Base-by-base conservation (phyloP, 1,140 invertebrate species). In the Ceratosolen fusciceps region DNA sequence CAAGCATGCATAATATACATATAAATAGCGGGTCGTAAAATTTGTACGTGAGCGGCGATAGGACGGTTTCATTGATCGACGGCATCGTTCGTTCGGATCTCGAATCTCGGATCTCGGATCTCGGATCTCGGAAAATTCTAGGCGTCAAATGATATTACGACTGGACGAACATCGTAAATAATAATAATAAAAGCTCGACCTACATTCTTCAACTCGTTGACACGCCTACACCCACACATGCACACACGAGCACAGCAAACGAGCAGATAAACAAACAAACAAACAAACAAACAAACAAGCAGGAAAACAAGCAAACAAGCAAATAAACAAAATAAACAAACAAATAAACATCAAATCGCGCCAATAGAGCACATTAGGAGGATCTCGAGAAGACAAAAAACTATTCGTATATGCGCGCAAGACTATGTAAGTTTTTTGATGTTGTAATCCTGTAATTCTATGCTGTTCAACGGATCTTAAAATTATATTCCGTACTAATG, bases 371-470 rank as follows among this genome's bases (percentile, higher is more conserved):
- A 73, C 77, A 73, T n/a, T 8, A 54, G 39, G 26, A 34, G 73
- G 3, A 72, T 52, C 58, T 72, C 8, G 16, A 65, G 19, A 52
- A 49, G 43, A 47, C 21, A 65, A 73, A 78, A 72, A 52, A n/a
- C 52, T 8, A 73, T 79, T 73, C 58, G 47, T 54, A 65, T 7
- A 47, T 67, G 58, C 29, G 62, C 71, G 49, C 71, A 79, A 79
- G n/a, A 67, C 62, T 74, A 79, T 74, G 52, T 79, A 68, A 79
- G 71, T 74, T 74, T 79, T 79, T 79, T 49, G 71, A 79, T 79
- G 77, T 79, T 79, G 71, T 79, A 79, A 54, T 79, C 74, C 71
- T 58, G 77, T 79, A 79, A 79, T 73, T 79, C 77, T 74, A 54
- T 49, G 14, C 71, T 79, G 60, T 67, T 79, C 49, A 79, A 79